These are phyloP conservation scores for Synanthedon vespiformis DNA, from an alignment of 2,888 invertebrate genomes.

Conservation along the genomic window DNA sequence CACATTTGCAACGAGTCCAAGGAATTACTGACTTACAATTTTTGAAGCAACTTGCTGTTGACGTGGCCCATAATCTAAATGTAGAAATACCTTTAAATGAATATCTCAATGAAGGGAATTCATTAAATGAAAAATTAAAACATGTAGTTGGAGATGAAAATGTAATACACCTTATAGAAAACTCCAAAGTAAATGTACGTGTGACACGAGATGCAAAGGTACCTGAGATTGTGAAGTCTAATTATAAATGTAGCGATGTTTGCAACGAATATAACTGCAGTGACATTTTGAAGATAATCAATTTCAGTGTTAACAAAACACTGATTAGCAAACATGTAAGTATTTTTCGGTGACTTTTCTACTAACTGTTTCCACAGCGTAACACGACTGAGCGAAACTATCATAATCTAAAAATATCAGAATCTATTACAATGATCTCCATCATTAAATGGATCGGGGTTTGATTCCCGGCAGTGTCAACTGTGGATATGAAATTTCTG, in stretches of 20 bases:
- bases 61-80: constrained; percentile 36
- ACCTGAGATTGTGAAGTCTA: constrained; percentile 14
- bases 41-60: constrained; percentile 24
- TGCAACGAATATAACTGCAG: constrained; percentile 33
- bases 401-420: too few species aligned
- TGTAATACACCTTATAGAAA: constrained; percentile 20
- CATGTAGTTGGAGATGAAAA: constrained; percentile 13
- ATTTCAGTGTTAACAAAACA: constrained; percentile 25
- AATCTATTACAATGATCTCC: too few species aligned
- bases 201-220: constrained; percentile 16
- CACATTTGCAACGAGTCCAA: constrained; percentile 41
- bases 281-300: constrained; percentile 17
- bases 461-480: too few species aligned
- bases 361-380: too few species aligned
- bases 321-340: constrained; percentile 30
- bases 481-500: too few species aligned
- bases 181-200: constrained; percentile 32
- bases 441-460: too few species aligned
- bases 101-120: constrained; percentile 18
- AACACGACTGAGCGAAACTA: too few species aligned
- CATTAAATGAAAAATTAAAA: constrained; percentile 15
- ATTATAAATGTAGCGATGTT: constrained; percentile 20
- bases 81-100: constrained; percentile 24
- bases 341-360: constrained; percentile 1
- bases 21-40: constrained; percentile 35